Evolutionary conservation across 2,113 vertebrate species (phyloP).

Genomic region (Aegotheles bennettii): DNA sequence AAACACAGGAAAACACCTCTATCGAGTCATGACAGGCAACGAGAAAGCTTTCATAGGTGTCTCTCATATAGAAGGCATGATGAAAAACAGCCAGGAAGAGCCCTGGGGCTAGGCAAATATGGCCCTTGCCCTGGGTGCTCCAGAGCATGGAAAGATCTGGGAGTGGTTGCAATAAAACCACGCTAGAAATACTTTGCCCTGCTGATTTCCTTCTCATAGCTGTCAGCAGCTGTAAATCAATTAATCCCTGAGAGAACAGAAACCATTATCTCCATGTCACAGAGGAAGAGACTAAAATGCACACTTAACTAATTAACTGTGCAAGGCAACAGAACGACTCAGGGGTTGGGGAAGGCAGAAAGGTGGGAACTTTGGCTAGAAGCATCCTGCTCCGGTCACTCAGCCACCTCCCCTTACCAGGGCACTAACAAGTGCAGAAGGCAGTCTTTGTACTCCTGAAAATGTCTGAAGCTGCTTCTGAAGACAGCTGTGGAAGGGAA

Average conservation of each 20-base stretch:
- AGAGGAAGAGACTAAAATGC: background rate
- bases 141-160: background rate
- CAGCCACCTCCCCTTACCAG: background rate
- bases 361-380: background rate
- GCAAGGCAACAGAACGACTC: background rate
- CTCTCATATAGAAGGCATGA: fast-evolving
- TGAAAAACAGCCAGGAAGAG: background rate
- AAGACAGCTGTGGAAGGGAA: background rate
- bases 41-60: background rate
- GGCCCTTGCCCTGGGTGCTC: background rate
- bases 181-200: background rate
- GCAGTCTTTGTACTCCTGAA: background rate
- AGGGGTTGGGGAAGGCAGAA: background rate
- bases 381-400: background rate
- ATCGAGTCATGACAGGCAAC: background rate
- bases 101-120: background rate
- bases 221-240: background rate
- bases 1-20: background rate
- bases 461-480: background rate
- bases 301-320: background rate
- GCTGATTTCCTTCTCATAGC: background rate
- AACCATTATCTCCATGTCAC: background rate
- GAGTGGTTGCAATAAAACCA: constrained; percentile 51
- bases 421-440: background rate
- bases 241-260: background rate